Conservation (phyloP, 53 echinoderm and acorn worm genomes). For the Echinometra lucunter region DNA sequence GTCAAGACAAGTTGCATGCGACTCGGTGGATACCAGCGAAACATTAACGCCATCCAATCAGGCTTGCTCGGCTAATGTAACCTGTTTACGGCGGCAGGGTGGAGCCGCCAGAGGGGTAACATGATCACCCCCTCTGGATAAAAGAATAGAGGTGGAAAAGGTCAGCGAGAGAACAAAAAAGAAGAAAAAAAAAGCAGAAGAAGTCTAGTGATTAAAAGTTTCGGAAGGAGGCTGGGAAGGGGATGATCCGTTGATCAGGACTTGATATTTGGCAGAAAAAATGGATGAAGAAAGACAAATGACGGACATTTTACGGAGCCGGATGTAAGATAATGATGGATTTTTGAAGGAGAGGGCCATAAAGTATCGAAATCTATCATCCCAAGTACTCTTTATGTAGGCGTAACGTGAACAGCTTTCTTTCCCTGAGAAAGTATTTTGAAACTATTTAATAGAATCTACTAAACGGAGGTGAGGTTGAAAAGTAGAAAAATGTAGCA, state of each 20-base stretch:
- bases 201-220: conserved; percentile 4
- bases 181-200: not conserved
- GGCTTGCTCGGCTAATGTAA: conserved; percentile 27
- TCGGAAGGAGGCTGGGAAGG: not conserved
- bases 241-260: not conserved
- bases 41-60: conserved; percentile 56
- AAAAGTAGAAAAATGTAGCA: no score
- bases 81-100: conserved; percentile 54
- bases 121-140: not conserved
- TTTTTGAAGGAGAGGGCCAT: not conserved
- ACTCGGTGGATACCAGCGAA: not conserved
- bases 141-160: conserved; percentile 23
- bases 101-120: conserved; percentile 30
- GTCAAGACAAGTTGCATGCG: conserved; percentile 57
- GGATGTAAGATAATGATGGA: not conserved
- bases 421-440: not conserved
- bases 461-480: no score
- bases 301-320: not conserved
- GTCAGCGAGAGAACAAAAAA: not conserved
- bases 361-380: not conserved
- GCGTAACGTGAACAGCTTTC: not conserved
- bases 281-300: not conserved
- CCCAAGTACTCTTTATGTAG: not conserved
- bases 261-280: not conserved
- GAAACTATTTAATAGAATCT: no score